Base-by-base conservation (phyloP, 2,888 invertebrate species). In the Drosophila tanythrix region DNA sequence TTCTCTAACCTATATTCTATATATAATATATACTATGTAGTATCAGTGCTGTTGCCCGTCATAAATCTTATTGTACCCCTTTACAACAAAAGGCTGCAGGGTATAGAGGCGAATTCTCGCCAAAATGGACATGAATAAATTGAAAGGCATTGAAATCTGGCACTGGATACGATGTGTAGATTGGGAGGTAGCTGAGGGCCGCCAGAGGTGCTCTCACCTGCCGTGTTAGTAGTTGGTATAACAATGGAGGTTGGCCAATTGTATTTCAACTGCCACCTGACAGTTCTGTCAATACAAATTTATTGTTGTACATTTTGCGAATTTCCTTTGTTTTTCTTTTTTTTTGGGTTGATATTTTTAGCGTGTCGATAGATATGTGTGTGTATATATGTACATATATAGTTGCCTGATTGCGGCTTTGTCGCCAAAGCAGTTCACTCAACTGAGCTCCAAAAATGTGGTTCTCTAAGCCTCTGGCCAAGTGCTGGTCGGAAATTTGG, bases 121-220 rank as follows among this genome's bases (percentile, higher is more conserved):
- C 76, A 83, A 88, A 88, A 78, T 83, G 83, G 70, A 83, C 80
- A 85, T 85, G 86, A 86, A 88, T 88, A 86, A 79, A 83, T 86
- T 86, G 81, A 74, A 74, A 82, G 70, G 72, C 70, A 86, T 73
- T 73, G 77, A 84, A 72, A 71, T 61, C 74, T 61, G 53, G 40
- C 33, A 35, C 55, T 33, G 40, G 68, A 57, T 43, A 57, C 40
- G 29, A 40, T 31, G 21, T 21, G 40, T 8, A 56, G 2, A 40
- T 56, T 29, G 35, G 52, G 29, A 11, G 38, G 51, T 48, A 13
- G 25, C 31, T 21, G 56, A 43, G 10, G 51, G 38, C 48, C 52
- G 57, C 56, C 63, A 60, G 48, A 58, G 78, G 35, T 50, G 68
- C 77, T 68, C 64, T 68, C 74, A 56, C 50, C 63, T 59, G 38